Conservation (phyloP, 2,113 vertebrate species). For the Antidorcas marsupialis region DNA sequence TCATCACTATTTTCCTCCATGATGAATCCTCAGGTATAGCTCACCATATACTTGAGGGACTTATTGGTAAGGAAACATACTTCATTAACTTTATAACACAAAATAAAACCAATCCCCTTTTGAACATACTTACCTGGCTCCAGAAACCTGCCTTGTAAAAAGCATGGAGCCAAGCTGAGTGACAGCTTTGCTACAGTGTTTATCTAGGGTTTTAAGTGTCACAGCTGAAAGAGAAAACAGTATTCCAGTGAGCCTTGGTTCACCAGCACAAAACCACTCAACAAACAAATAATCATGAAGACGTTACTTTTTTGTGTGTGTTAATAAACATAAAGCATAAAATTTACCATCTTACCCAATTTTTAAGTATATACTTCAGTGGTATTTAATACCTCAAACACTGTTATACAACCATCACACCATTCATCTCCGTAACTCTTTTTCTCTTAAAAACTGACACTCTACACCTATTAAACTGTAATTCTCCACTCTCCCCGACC, state of each 20-base stretch:
- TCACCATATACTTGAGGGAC: background rate
- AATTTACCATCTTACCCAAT: background rate
- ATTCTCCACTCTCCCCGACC: background rate
- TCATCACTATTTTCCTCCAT: background rate
- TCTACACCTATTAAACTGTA: background rate
- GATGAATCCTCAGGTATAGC: background rate
- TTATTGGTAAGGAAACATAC: background rate
- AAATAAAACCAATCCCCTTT: background rate
- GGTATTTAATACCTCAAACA: background rate
- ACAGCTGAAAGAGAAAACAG: constrained; percentile 83
- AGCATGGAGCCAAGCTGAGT: constrained; percentile 98
- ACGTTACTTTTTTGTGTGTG: background rate
- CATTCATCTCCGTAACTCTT: background rate
- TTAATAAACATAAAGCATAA: background rate
- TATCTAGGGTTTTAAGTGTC: constrained; percentile 88
- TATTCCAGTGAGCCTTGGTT: background rate
- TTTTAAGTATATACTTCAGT: background rate
- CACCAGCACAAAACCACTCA: background rate
- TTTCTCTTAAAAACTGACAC: background rate
- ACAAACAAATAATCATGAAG: background rate
- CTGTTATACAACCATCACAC: background rate
- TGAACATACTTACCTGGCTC: constrained; percentile 88
- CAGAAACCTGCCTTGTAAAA: constrained; percentile 98
- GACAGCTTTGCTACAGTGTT: constrained; percentile 80
- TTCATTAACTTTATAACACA: background rate